phyloP scores from a whole-genome alignment of 1,140 invertebrate genomes.

The Aphidius gifuensis region DNA sequence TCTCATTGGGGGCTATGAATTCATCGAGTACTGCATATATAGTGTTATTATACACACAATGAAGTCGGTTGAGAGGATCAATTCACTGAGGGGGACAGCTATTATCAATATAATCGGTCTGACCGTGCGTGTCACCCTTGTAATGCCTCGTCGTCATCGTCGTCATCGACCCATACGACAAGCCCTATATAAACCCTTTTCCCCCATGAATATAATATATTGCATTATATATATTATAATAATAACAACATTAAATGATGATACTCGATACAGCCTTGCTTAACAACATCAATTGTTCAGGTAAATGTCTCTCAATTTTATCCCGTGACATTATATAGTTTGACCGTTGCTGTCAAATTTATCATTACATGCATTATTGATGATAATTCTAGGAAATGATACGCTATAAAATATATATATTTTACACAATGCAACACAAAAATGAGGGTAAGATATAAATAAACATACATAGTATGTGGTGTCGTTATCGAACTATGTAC shows the following conservation, averaged over 20 bases:
- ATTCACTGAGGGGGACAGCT: constrained; percentile 9
- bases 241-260: no score
- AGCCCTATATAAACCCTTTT: constrained; percentile 5
- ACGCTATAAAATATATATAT: no score
- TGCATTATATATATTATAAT: no score
- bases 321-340: not conserved
- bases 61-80: not conserved
- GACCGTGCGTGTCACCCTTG: constrained; percentile 26
- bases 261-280: no score
- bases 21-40: not conserved
- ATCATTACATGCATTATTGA: not conserved
- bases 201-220: not conserved
- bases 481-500: no score
- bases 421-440: no score
- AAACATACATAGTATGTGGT: no score
- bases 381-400: no score
- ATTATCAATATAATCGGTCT: constrained; percentile 29
- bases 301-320: not conserved
- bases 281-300: no score
- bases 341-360: constrained; percentile 9
- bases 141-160: constrained; percentile 5
- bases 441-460: no score
- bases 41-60: not conserved
- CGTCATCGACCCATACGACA: constrained; percentile 11
- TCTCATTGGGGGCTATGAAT: not conserved